Evolutionary conservation across 2,797 vertebrate species (phyloP), one percentile per base, ranked within the genome.

Genomic region (Cyprinodon diabolis): DNA sequence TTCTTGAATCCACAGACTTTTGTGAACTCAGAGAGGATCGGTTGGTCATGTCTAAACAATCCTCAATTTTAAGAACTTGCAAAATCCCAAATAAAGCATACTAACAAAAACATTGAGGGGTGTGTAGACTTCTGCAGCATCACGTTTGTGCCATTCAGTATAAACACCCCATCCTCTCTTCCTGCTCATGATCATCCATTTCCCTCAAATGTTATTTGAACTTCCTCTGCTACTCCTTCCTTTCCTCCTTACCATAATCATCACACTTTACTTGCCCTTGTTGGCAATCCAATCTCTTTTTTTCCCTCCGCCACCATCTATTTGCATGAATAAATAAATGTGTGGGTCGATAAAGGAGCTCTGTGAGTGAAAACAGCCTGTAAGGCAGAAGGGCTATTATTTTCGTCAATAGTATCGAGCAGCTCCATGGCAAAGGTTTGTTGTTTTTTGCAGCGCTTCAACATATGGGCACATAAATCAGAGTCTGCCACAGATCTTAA

Each of bases 291-390:
- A 57, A 80, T 87, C 55, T 51, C 49, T 13, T 60, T 84, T 72
- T 55, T 60, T 69, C 75, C 0, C 2, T 3, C 9, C 48, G 23
- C 71, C 57, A 76, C 76, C 60, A 23, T 70, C 72, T 84, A 79
- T 84, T 84, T 82, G 84, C 80, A 89, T 88, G 72, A 86, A 89
- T 89, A 89, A 84, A 90, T 86, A 86, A 89, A 80, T 84, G 60
- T 55, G 63, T 43, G 68, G 76, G 76, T 86, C 87, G 84, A 89
- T 90, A 87, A 85, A 81, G 69, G 68, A 78, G 74, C 75, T 83
- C 43, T 54, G 60, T 69, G 69, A 80, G 78, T 25, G 21, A 67
- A 81, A 88, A 79, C 77, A 83, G 83, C 78, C 79, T 75, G 72
- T 51, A 71, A 83, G 72, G 82, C 75, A 85, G 74, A 73, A 71